Evolutionary conservation across 2,113 vertebrate species (phyloP), one percentile per base, ranked within the genome.

Genomic region (Silurus meridionalis): DNA sequence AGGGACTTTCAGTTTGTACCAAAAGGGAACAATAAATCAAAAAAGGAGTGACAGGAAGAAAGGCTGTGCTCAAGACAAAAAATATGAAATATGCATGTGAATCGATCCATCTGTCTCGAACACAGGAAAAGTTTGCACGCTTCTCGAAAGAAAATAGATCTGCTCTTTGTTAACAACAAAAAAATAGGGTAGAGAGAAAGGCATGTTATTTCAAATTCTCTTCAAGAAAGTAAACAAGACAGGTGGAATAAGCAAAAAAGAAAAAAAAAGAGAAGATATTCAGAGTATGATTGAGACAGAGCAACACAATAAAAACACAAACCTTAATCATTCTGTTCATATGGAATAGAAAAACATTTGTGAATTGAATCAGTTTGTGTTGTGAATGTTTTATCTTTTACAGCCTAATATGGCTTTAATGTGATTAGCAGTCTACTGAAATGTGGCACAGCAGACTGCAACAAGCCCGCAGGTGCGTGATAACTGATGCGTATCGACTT

Each of bases 51-150:
- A 86, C 83, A 89, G 89, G 55, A 61, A 80, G 67, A 87, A 79
- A 90, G 87, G 82, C 85, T 23, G 14, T 78, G 78, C 69, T 85
- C 23, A 46, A 50, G 23, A 86, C 25, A 81, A 72, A 81, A 72
- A 58, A 61, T 63, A 86, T 90, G 23, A 88, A 88, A 88, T 86
- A 88, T 88, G 82, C 63, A 90, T 87, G 88, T 64, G 80, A 77
- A 88, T 90, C 71, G 71, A 88, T 88, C 81, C 60, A 69, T 63
- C 46, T 25, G 17, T 67, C 63, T 81, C 60, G 84, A 88, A 86
- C 89, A 84, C 69, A 75, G 37, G 77, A 67, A 37, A 64, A 69
- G 81, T 86, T 60, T 86, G 67, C 63, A 86, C 53, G 55, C 48
- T 81, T 66, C 46, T 63, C 75, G 60, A 66, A 87, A 87, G 25